Evolutionary conservation across 2,797 vertebrate species (phyloP).

Genomic region (Rhincodon typus): DNA sequence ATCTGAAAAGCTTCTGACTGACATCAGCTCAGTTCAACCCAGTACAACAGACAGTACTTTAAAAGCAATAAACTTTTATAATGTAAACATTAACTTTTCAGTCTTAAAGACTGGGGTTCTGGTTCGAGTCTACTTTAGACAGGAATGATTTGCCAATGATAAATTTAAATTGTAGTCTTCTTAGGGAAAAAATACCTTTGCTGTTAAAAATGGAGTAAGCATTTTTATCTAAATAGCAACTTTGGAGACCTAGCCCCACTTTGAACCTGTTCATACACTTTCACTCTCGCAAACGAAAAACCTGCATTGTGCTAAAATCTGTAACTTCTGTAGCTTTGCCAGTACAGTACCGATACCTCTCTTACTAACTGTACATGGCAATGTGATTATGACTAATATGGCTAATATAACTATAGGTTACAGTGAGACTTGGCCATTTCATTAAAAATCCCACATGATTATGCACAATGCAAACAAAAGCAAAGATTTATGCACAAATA

Average conservation of each 20-base stretch:
- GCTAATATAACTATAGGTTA: not conserved
- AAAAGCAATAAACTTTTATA: slow-evolving; percentile 28
- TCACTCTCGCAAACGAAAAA: not conserved
- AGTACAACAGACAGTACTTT: slow-evolving; percentile 7
- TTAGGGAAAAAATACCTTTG: not conserved
- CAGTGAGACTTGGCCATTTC: not conserved
- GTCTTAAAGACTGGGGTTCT: not conserved
- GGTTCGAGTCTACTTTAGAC: not conserved
- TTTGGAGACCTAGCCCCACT: not conserved
- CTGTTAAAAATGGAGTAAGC: not conserved
- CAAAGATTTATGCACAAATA: not conserved
- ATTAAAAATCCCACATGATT: not conserved
- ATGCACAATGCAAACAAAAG: not conserved
- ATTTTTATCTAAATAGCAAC: not conserved
- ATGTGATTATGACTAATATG: too few relatives aligned
- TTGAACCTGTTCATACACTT: not conserved
- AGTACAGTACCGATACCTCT: not conserved
- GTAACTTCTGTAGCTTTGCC: not conserved
- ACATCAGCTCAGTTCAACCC: slow-evolving; percentile 3
- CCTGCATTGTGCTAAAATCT: not conserved
- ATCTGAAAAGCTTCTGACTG: slow-evolving; percentile 34
- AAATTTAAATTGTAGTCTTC: not conserved
- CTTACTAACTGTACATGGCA: not conserved
- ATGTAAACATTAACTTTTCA: slow-evolving; percentile 16
- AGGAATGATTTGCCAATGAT: not conserved